phyloP scores from a whole-genome alignment of 2,888 invertebrate genomes.

The Caenorhabditis sp. region DNA sequence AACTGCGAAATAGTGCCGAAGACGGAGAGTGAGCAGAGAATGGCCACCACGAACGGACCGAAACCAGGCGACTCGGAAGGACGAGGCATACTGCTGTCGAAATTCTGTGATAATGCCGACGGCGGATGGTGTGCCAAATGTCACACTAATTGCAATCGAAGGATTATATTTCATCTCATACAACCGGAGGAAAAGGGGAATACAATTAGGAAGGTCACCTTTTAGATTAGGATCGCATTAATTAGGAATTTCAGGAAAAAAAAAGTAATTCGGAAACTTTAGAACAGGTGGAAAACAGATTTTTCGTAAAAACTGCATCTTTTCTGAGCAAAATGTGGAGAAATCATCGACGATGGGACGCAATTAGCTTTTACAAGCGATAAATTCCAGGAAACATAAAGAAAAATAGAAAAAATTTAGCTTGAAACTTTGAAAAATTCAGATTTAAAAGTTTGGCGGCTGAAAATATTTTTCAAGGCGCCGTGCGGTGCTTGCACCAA shows the following conservation, averaged over 20 bases:
- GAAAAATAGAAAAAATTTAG: background rate
- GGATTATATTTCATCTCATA: conserved; percentile 50
- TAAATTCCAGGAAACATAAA: too few relatives aligned
- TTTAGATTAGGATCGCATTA: background rate
- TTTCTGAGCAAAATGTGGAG: too few relatives aligned
- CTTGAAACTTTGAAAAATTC: background rate
- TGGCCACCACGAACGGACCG: conserved; percentile 40
- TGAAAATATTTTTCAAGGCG: conserved; percentile 6
- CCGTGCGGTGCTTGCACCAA: conserved; percentile 9
- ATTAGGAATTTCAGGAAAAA: background rate
- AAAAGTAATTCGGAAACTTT: background rate
- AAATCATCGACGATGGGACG: background rate
- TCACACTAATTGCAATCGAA: conserved; percentile 57
- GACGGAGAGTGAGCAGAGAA: conserved; percentile 25
- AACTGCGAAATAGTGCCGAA: conserved; percentile 9
- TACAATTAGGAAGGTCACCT: background rate
- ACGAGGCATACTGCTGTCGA: conserved; percentile 32
- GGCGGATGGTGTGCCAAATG: conserved; percentile 61
- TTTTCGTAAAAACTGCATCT: too few relatives aligned
- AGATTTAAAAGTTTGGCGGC: background rate
- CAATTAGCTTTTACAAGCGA: too few relatives aligned
- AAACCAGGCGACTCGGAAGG: conserved; percentile 28
- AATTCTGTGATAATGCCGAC: conserved; percentile 61
- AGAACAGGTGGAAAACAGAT: background rate
- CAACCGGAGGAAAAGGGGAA: conserved; percentile 3